Conservation (phyloP, 92 coral and sea anemone genomes). For the Actinernus sp. region DNA sequence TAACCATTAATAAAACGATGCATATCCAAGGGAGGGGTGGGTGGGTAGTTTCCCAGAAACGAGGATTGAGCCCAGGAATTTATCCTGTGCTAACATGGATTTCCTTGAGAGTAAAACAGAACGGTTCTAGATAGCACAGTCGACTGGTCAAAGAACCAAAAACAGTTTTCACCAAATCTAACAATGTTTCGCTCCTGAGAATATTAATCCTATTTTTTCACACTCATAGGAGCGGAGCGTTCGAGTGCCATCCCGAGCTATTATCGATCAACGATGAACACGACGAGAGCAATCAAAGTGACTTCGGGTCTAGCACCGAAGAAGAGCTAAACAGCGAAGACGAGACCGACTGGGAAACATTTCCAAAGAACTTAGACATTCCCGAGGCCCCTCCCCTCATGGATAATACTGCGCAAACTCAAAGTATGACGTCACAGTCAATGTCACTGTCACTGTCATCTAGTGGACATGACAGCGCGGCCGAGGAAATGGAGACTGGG, state of each 20-base stretch:
- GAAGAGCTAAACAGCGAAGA: conserved; percentile 80
- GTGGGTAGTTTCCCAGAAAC: too few species aligned
- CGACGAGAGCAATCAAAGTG: conserved; percentile 53
- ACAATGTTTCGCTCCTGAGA: background rate
- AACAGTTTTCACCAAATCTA: too few species aligned
- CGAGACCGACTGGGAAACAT: conserved; percentile 91
- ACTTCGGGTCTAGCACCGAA: conserved; percentile 54
- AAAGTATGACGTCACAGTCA: conserved; percentile 37
- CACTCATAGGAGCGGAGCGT: conserved; percentile 68
- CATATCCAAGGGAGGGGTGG: too few species aligned
- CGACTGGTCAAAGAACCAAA: too few species aligned
- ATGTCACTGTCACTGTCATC: conserved; percentile 12
- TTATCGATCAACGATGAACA: conserved; percentile 59
- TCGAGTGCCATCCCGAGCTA: conserved; percentile 84
- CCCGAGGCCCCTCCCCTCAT: conserved; percentile 30
- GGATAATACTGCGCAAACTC: background rate
- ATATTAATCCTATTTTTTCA: background rate
- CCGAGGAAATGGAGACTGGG: conserved; percentile 65
- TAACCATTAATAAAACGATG: too few species aligned
- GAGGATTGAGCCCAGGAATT: too few species aligned
- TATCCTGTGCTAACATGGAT: too few species aligned
- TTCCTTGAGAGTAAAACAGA: too few species aligned
- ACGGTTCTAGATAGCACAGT: too few species aligned
- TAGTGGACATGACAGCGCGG: conserved; percentile 24
- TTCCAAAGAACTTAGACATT: conserved; percentile 65